Conservation (phyloP, 2,113 vertebrate genomes). For the Tor tambroides region DNA sequence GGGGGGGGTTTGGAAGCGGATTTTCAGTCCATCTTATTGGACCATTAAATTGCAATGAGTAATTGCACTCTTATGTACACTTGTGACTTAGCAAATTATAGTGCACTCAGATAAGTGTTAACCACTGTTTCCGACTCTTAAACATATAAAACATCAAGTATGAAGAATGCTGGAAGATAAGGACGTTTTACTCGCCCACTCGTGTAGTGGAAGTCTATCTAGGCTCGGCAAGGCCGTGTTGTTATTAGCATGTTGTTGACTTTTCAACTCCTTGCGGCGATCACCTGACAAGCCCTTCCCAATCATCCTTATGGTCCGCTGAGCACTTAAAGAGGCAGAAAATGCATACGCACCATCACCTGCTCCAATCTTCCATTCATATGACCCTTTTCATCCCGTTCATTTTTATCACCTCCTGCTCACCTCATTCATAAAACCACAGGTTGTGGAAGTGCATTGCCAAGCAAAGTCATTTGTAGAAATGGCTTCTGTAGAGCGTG, state of each 20-base stretch:
- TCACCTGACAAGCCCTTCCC: constrained; percentile 59
- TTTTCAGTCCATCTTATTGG: not conserved
- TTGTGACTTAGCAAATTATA: not conserved
- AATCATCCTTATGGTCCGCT: constrained; percentile 49
- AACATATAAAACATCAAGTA: not conserved
- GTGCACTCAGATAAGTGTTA: not conserved
- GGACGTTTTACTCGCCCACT: not conserved
- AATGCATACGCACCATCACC: constrained; percentile 31
- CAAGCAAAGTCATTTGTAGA: not conserved
- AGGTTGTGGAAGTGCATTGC: not conserved
- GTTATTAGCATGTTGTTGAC: constrained; percentile 38
- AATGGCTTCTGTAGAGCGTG: not conserved
- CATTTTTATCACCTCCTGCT: constrained; percentile 40
- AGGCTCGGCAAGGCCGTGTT: not conserved
- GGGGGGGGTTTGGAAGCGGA: not conserved
- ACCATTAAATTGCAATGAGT: not conserved
- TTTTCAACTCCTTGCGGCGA: constrained; percentile 60
- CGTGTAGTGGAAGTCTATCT: not conserved
- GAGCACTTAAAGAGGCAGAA: constrained; percentile 54
- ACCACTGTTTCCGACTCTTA: not conserved
- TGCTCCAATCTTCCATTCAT: not conserved
- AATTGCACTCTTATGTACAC: not conserved
- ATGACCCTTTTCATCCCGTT: constrained; percentile 16
- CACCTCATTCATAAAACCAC: constrained; percentile 37
- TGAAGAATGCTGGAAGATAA: not conserved